Conservation (phyloP, 2,113 vertebrate species). For the Arvicanthis niloticus region DNA sequence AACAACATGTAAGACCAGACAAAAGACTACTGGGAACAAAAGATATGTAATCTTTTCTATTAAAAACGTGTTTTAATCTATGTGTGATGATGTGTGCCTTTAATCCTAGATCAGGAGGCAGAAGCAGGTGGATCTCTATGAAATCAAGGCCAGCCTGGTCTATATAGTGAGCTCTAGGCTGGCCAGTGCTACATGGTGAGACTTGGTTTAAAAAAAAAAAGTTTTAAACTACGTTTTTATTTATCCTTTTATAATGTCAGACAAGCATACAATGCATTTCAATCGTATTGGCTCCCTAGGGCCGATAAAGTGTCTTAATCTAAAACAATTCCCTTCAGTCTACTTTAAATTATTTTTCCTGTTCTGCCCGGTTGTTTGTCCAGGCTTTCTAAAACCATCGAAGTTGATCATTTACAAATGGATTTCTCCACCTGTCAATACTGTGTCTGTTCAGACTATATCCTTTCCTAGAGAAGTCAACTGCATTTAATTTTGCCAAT, state of each 20-base stretch:
- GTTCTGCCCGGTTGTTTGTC: neutral
- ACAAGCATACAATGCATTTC: neutral
- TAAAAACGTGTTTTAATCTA: neutral
- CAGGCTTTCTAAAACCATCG: slow-evolving; percentile 8
- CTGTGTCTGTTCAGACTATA: neutral
- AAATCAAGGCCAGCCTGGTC: neutral
- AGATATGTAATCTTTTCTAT: neutral
- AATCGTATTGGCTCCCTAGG: neutral
- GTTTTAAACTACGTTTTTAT: neutral
- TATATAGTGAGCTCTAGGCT: neutral
- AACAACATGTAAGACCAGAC: neutral
- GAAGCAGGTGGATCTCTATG: neutral
- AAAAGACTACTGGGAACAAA: neutral
- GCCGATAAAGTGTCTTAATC: neutral
- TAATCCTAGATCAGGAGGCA: neutral
- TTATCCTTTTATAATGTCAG: neutral
- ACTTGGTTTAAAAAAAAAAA: neutral
- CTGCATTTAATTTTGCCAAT: neutral
- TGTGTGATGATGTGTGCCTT: neutral
- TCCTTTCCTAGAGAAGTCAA: neutral
- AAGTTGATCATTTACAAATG: neutral
- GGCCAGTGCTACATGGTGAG: neutral
- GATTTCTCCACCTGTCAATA: neutral
- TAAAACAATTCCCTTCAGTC: neutral
- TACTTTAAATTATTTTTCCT: neutral